A percentile compares a stretch with the other conserved stretches of the same genome.
Evolutionary conservation across 2,797 vertebrate species (phyloP).

Genomic region (Cryptoprocta ferox): DNA sequence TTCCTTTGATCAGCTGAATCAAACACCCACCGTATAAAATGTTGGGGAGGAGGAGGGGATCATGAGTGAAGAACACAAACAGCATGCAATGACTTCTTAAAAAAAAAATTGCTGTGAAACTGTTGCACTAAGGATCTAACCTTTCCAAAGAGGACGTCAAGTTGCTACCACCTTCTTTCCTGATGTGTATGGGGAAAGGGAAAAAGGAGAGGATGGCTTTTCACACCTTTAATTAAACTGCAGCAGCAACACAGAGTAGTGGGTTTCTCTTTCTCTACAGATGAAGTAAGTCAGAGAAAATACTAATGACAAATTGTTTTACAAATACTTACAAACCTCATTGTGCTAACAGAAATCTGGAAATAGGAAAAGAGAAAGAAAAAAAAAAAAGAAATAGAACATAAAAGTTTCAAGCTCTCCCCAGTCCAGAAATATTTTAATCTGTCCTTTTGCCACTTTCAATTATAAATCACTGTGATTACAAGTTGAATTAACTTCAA

Average conservation of each 20-base stretch:
- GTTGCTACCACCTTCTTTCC: background rate
- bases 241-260: background rate
- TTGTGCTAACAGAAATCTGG: background rate
- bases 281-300: conserved; percentile 3
- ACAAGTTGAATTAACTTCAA: background rate
- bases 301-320: background rate
- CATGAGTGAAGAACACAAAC: background rate
- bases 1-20: background rate
- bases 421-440: background rate
- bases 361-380: background rate
- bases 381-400: background rate
- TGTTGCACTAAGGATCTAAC: background rate
- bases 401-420: background rate
- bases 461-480: background rate
- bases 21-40: background rate
- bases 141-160: background rate
- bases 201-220: background rate
- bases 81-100: background rate
- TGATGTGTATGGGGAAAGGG: background rate
- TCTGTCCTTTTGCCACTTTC: background rate
- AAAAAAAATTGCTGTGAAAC: background rate
- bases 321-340: background rate
- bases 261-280: background rate
- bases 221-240: conserved; percentile 29
- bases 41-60: background rate